Base-by-base conservation (phyloP, 53 echinoderm and acorn worm species). In the Stichopus horrens region DNA sequence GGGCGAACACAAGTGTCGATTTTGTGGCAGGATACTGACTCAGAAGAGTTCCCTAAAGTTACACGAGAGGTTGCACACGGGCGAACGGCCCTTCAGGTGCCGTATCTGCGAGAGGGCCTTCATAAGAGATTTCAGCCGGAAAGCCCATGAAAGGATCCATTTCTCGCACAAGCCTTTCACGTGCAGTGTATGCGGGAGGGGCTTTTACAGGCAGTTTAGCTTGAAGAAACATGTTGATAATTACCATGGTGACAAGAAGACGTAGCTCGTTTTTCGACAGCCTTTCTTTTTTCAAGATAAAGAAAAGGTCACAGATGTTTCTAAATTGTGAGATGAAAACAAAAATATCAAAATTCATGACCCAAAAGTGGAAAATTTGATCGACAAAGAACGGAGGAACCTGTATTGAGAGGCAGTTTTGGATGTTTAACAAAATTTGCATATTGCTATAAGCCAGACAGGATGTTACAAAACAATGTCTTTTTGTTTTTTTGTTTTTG, bases 131-230 rank as follows among this genome's bases (percentile, higher is more conserved):
- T 81, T 57, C 14, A 81, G 81, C 57, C 57, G 81, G 23, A 81
- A 81, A 54, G 81, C 81, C 13, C 81, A 81, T 53, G 81, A 81
- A 58, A 81, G 81, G 57, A 58, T 53, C 20, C 81, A 81, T 54
- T 81, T 52, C 57, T 55, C 57, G 57, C 81, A 81, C 20, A 56
- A 81, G 57, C 81, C 81, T 0, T 81, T 81, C 53, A 58, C 57
- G 21, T 81, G 81, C 58, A 55, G 19, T 9, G 21, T 9, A 57
- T 81, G 81, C 53, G 81, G 81, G 81, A 81, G 22, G n/a, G 81
- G 81, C 4, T 81, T 81, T 81, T 81, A 81, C 5, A 19, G 81
- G 6, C 56, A 81, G 57, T 81, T 81, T 56, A 81, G 81, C 23
- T 81, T 81, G 57, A 57, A 81, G 58, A 81, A 81, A 56, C 81